Percentiles rank a stretch among this genome's conserved stretches.
These are phyloP conservation scores for Tetramorium alpestre DNA, from an alignment of 1,140 invertebrate species.

Conservation along the genomic window DNA sequence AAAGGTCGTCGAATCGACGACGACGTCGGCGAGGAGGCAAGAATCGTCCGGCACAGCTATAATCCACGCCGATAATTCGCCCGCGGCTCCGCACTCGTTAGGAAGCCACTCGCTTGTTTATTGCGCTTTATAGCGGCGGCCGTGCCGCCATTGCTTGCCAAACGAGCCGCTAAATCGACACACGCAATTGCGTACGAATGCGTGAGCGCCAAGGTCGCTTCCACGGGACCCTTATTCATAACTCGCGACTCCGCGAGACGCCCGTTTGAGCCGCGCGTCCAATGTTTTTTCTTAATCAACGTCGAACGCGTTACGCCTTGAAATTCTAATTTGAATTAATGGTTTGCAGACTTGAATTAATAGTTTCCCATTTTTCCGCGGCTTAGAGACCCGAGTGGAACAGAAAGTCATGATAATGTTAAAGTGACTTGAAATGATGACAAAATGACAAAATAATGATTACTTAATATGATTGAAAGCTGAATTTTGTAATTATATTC, in stretches of 20 bases:
- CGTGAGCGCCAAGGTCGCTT: not conserved
- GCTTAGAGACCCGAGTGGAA: too few relatives aligned
- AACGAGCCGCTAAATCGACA: constrained; percentile 56
- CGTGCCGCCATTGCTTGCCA: constrained; percentile 46
- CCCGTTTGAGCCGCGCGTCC: too few relatives aligned
- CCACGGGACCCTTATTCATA: not conserved
- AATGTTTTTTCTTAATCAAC: too few relatives aligned
- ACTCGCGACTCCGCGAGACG: not conserved
- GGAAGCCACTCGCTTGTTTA: constrained; percentile 40
- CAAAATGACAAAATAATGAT: too few relatives aligned
- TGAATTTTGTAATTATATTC: too few relatives aligned
- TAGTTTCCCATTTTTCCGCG: too few relatives aligned
- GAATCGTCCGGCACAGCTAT: not conserved
- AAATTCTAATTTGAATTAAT: not conserved
- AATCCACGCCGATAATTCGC: not conserved
- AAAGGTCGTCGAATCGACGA: constrained; percentile 31
- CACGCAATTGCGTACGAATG: not conserved
- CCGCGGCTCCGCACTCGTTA: constrained; percentile 18
- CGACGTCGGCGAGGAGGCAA: not conserved
- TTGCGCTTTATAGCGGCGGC: constrained; percentile 22
- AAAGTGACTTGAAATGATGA: too few relatives aligned
- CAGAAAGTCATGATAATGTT: too few relatives aligned
- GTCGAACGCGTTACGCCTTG: too few relatives aligned
- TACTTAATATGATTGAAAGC: too few relatives aligned
- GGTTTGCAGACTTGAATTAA: too few relatives aligned